Percentiles rank a stretch among this genome's conserved stretches.
These are phyloP conservation scores for Neodon shergylaensis DNA, from an alignment of 2,113 vertebrate species.

Conservation along the genomic window DNA sequence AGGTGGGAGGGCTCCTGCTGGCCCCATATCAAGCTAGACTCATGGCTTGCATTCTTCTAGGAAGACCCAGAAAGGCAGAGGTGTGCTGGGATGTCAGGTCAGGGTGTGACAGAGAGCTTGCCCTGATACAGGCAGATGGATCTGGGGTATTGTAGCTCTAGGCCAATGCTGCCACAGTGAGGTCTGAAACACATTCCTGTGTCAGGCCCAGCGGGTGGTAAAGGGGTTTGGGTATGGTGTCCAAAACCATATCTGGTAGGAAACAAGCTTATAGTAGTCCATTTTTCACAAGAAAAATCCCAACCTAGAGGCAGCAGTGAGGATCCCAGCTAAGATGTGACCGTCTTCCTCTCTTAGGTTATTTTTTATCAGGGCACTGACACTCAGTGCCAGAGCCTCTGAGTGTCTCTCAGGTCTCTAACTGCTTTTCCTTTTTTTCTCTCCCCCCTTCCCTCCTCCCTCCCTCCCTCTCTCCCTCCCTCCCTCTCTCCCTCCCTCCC, in stretches of 20 bases:
- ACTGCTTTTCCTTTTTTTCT: neutral
- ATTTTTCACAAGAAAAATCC: neutral
- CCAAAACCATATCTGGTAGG: neutral
- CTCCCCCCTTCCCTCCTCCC: no score
- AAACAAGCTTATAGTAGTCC: neutral
- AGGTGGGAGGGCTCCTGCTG: neutral
- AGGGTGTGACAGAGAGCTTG: neutral
- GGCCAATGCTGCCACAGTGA: neutral
- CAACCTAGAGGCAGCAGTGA: neutral
- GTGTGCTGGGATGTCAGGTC: neutral
- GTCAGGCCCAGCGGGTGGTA: neutral
- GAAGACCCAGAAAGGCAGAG: neutral
- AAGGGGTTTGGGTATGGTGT: neutral
- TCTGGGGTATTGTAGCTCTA: neutral
- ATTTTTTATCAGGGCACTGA: neutral
- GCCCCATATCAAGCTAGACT: neutral
- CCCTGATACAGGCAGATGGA: no score
- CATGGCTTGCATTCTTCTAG: neutral
- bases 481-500: no score
- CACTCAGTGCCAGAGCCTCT: neutral
- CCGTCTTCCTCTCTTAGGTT: neutral
- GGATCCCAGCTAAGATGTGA: rapidly evolving
- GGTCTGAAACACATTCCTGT: neutral
- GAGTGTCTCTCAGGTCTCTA: neutral
- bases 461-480: no score